phyloP scores from a whole-genome alignment of 2,797 vertebrate genomes.

The Odontamblyopus rebecca region DNA sequence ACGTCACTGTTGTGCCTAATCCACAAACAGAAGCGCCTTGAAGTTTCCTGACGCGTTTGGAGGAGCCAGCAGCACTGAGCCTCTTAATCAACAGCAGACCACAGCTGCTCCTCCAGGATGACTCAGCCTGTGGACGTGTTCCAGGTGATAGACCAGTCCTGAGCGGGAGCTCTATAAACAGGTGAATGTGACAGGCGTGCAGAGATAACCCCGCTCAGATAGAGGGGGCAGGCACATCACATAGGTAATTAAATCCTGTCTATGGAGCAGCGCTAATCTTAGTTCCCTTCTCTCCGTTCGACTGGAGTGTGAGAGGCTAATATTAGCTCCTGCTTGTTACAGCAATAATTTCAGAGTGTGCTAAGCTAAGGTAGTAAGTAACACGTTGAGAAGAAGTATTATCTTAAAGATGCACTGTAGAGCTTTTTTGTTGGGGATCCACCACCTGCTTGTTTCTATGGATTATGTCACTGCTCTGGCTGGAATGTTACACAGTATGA shows the following conservation, averaged over 20 bases:
- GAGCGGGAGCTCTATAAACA: not conserved
- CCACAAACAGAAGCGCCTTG: not conserved
- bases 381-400: slow-evolving; percentile 17
- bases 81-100: slow-evolving; percentile 17
- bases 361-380: slow-evolving; percentile 23
- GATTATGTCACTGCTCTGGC: too few relatives aligned
- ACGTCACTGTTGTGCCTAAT: not conserved
- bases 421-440: too few relatives aligned
- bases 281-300: slow-evolving; percentile 34
- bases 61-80: not conserved
- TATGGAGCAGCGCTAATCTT: slow-evolving; percentile 54
- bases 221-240: slow-evolving; percentile 34
- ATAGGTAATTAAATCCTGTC: slow-evolving; percentile 65
- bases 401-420: too few relatives aligned
- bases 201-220: slow-evolving; percentile 8
- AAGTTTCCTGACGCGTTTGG: not conserved
- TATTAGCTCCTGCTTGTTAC: slow-evolving; percentile 63
- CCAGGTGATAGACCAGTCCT: slow-evolving; percentile 11
- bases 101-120: slow-evolving; percentile 38
- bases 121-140: slow-evolving; percentile 50
- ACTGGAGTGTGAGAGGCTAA: slow-evolving; percentile 41
- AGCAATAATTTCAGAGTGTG: slow-evolving; percentile 41
- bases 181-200: slow-evolving; percentile 18
- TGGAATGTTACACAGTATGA: too few relatives aligned
- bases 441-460: too few relatives aligned